phyloP scores from a whole-genome alignment of 1,140 invertebrate species.

The Drosophila sulfurigaster region DNA sequence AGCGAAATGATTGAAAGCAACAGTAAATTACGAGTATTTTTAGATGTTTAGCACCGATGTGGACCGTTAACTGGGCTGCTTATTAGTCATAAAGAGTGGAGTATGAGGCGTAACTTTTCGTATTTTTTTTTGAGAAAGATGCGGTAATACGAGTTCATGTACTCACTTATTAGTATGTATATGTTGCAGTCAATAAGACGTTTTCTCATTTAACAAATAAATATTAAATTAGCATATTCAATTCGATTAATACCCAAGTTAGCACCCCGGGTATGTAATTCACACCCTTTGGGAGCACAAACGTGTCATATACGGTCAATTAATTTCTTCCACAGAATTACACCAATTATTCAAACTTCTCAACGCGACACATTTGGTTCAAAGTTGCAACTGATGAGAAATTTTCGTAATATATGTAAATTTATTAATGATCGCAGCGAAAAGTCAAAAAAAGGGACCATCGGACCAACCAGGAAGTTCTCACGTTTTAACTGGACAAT shows the following conservation, averaged over 20 bases:
- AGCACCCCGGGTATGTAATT: conserved; percentile 30
- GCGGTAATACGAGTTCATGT: conserved; percentile 29
- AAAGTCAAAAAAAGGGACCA: conserved; percentile 57
- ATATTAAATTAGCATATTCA: conserved; percentile 21
- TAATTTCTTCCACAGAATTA: conserved; percentile 77
- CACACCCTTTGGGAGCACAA: conserved; percentile 37
- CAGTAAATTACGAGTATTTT: conserved; percentile 64
- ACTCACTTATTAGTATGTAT: neutral
- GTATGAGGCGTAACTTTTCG: conserved; percentile 21
- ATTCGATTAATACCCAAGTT: conserved; percentile 6
- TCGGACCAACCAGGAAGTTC: conserved; percentile 43
- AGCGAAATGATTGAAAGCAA: conserved; percentile 71
- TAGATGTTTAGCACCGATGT: conserved; percentile 52
- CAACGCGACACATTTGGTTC: conserved; percentile 29
- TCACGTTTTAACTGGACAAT: conserved; percentile 74
- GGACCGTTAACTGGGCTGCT: conserved; percentile 56
- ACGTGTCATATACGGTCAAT: conserved; percentile 54
- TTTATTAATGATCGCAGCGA: conserved; percentile 61
- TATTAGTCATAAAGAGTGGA: conserved; percentile 26
- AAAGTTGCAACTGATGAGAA: conserved; percentile 40
- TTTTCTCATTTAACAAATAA: neutral
- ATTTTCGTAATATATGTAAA: conserved; percentile 53
- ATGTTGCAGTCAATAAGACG: neutral
- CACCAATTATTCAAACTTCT: conserved; percentile 59
- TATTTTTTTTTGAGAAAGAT: neutral